Percentiles rank a stretch among this genome's conserved stretches.
phyloP scores from a whole-genome alignment of 2,888 invertebrate species.

The Caenorhabditis doughertyi region DNA sequence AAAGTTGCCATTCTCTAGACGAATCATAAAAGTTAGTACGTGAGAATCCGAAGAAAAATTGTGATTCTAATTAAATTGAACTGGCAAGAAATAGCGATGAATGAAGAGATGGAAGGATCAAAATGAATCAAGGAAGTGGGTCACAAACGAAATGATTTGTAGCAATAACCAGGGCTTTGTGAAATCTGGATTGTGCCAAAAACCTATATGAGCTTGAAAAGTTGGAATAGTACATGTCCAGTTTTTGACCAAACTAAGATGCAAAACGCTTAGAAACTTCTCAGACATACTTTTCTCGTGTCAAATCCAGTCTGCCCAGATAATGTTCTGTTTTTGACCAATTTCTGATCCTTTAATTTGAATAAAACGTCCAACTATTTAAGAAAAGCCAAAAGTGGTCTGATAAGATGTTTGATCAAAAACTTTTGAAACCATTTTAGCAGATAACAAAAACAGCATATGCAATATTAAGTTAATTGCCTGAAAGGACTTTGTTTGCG shows the following conservation, averaged over 20 bases:
- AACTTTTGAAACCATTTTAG: constrained; percentile 19
- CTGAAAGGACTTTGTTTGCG: not conserved
- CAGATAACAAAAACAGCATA: constrained; percentile 1
- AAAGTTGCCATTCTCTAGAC: constrained; percentile 13
- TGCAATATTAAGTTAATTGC: not conserved
- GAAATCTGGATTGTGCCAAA: no score
- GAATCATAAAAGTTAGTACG: constrained; percentile 17
- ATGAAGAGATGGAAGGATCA: not conserved
- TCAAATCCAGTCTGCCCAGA: not conserved
- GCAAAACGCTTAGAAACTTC: not conserved
- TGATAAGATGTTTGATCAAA: constrained; percentile 42
- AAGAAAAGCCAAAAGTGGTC: not conserved
- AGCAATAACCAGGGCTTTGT: no score
- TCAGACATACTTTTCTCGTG: not conserved
- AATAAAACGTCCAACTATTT: constrained; percentile 6
- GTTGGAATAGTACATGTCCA: not conserved
- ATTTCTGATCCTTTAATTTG: not conserved
- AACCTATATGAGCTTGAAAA: no score
- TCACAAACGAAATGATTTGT: no score
- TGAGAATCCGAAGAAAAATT: constrained; percentile 25
- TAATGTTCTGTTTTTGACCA: not conserved
- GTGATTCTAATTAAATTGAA: constrained; percentile 3
- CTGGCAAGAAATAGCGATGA: not conserved
- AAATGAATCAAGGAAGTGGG: not conserved
- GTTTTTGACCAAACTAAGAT: not conserved